phyloP scores from a whole-genome alignment of 2,888 invertebrate genomes.

The Adineta ricciae region DNA sequence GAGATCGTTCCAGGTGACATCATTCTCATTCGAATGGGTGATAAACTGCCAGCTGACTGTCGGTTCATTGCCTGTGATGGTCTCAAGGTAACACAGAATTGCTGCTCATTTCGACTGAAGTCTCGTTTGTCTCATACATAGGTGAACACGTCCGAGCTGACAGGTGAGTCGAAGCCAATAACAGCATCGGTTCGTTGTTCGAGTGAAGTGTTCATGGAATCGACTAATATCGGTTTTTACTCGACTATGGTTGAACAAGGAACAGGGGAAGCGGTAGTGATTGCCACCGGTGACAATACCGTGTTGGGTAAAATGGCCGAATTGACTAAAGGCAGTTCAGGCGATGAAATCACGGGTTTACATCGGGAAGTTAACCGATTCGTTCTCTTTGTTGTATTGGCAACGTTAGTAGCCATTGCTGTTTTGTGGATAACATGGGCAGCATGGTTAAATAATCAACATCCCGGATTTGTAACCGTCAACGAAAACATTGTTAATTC shows the following conservation, averaged over 20 bases:
- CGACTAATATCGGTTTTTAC: conserved; percentile 25
- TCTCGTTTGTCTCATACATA: no score
- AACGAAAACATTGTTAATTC: conserved; percentile 11
- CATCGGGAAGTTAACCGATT: conserved; percentile 26
- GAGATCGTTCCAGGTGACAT: conserved; percentile 95
- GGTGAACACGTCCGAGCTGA: neutral
- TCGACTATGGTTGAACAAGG: conserved; percentile 22
- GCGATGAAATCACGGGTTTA: conserved; percentile 1
- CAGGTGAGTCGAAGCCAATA: conserved; percentile 7
- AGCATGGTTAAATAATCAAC: conserved; percentile 20
- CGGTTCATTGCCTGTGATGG: conserved; percentile 55
- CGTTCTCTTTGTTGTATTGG: conserved; percentile 7
- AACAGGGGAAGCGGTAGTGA: conserved; percentile 19
- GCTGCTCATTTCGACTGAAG: no score
- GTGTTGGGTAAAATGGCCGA: conserved; percentile 22
- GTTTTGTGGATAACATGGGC: neutral
- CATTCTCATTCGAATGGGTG: conserved; percentile 80
- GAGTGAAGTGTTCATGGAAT: conserved; percentile 22
- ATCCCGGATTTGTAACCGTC: neutral
- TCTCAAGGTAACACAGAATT: neutral
- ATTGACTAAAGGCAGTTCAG: neutral
- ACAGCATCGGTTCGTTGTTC: conserved; percentile 13
- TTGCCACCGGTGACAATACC: conserved; percentile 26
- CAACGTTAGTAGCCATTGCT: neutral
- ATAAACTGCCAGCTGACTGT: conserved; percentile 74